phyloP scores from a whole-genome alignment of 2,113 vertebrate species.

The Colossoma macropomum region DNA sequence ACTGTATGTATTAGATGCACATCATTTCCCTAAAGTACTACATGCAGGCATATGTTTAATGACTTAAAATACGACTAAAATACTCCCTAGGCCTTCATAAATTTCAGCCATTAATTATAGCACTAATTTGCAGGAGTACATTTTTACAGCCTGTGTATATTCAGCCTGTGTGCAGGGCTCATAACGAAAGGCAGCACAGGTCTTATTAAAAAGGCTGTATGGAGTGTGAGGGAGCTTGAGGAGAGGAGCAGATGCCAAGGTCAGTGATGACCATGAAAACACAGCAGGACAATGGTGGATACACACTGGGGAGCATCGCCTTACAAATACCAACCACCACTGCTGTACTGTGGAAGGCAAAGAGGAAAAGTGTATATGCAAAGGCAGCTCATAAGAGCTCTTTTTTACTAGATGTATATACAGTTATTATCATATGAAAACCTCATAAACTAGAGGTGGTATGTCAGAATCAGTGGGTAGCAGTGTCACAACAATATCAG shows the following conservation, averaged over 20 bases:
- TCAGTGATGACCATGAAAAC: conserved; percentile 25
- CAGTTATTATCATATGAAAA: too few species aligned
- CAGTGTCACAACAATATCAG: too few species aligned
- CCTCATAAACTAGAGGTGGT: too few species aligned
- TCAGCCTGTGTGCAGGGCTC: conserved; percentile 9
- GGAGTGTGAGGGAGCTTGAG: conserved; percentile 7
- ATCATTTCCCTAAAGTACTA: neutral
- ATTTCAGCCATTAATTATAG: conserved; percentile 54
- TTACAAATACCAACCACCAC: neutral
- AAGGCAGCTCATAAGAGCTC: neutral
- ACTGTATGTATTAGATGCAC: neutral
- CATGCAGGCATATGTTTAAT: conserved; percentile 1
- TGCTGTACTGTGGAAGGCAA: neutral
- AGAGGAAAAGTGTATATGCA: neutral
- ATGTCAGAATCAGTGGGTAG: too few species aligned
- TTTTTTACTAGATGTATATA: neutral
- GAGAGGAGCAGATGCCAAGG: conserved; percentile 36
- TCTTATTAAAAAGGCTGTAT: conserved; percentile 40
- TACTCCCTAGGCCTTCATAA: conserved; percentile 53
- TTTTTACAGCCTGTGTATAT: conserved; percentile 53
- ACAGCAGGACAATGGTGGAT: neutral
- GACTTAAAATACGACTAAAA: conserved; percentile 39
- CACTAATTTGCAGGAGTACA: conserved; percentile 51
- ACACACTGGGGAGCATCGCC: conserved; percentile 26
- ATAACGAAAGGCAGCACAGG: conserved; percentile 19